A percentile compares a stretch with the other conserved stretches of the same genome.
phyloP scores from a whole-genome alignment of 2,797 vertebrate genomes.

The Acomys russatus region DNA sequence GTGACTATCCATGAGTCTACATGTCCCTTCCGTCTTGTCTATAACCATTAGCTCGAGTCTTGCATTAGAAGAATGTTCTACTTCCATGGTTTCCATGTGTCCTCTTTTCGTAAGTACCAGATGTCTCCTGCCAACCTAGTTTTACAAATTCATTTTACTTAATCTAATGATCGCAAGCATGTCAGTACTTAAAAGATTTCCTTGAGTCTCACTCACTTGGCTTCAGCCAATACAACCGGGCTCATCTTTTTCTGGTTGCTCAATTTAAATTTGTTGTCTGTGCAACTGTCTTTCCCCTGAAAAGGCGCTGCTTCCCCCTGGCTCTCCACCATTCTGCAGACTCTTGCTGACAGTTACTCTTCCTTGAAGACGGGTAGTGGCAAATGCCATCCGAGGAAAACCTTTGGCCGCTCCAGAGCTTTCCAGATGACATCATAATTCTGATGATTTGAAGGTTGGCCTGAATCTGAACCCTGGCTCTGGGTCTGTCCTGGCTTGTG shows the following conservation, averaged over 20 bases:
- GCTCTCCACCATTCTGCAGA: constrained; percentile 6
- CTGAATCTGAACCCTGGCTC: constrained; percentile 81
- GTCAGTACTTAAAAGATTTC: constrained; percentile 7
- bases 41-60: neutral
- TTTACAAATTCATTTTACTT: constrained; percentile 60
- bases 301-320: constrained; percentile 6
- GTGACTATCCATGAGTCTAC: neutral
- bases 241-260: constrained; percentile 37
- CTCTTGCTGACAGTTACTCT: constrained; percentile 33
- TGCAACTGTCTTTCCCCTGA: neutral
- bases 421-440: constrained; percentile 65
- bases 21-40: neutral
- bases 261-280: constrained; percentile 13
- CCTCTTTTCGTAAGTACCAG: neutral
- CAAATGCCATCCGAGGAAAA: constrained; percentile 37
- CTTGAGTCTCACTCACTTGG: constrained; percentile 6
- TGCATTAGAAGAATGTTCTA: constrained; percentile 9
- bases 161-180: neutral
- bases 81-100: constrained; percentile 17
- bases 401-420: constrained; percentile 18
- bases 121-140: constrained; percentile 9
- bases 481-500: constrained; percentile 79
- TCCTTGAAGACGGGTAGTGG: neutral
- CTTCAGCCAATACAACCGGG: neutral
- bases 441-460: constrained; percentile 77